Percentiles rank a stretch among this genome's conserved stretches.
Evolutionary conservation across 2,888 invertebrate species (phyloP).

Genomic region (Acrocyrtus sp.): DNA sequence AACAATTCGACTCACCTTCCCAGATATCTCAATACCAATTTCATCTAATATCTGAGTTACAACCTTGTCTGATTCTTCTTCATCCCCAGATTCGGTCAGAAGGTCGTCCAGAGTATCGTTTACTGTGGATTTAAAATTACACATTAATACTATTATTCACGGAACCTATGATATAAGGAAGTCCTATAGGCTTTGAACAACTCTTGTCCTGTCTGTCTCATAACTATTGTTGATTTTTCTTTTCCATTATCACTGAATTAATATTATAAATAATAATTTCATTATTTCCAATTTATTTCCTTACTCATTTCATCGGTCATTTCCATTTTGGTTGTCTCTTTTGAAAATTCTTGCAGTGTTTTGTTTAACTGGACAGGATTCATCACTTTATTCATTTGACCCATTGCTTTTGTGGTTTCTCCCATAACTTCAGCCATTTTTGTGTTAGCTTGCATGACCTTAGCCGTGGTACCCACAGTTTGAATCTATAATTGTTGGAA

Average conservation of each 20-base stretch:
- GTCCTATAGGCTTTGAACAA: neutral
- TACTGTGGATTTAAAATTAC: conserved; percentile 70
- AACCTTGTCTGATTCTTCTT: conserved; percentile 87
- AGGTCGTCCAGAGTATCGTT: conserved; percentile 92
- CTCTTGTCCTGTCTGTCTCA: too few relatives aligned
- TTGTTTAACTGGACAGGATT: conserved; percentile 85
- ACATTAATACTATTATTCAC: neutral
- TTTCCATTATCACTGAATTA: too few relatives aligned
- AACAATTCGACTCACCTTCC: conserved; percentile 73
- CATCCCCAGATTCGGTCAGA: conserved; percentile 88
- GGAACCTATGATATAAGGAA: neutral
- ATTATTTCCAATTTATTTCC: conserved; percentile 63
- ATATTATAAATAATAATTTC: neutral
- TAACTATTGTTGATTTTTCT: too few relatives aligned
- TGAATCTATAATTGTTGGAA: conserved; percentile 73
- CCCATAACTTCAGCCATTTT: conserved; percentile 89
- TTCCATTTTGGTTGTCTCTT: conserved; percentile 87
- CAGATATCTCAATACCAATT: conserved; percentile 93
- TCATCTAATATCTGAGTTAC: conserved; percentile 94
- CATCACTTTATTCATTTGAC: conserved; percentile 85
- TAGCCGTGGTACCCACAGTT: conserved; percentile 85
- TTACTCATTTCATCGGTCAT: conserved; percentile 96
- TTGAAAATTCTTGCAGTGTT: conserved; percentile 84
- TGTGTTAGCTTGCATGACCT: conserved; percentile 89
- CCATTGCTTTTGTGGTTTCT: conserved; percentile 89